These are phyloP conservation scores for Cuculus canorus DNA, from an alignment of 2,797 vertebrate genomes.

Conservation along the genomic window DNA sequence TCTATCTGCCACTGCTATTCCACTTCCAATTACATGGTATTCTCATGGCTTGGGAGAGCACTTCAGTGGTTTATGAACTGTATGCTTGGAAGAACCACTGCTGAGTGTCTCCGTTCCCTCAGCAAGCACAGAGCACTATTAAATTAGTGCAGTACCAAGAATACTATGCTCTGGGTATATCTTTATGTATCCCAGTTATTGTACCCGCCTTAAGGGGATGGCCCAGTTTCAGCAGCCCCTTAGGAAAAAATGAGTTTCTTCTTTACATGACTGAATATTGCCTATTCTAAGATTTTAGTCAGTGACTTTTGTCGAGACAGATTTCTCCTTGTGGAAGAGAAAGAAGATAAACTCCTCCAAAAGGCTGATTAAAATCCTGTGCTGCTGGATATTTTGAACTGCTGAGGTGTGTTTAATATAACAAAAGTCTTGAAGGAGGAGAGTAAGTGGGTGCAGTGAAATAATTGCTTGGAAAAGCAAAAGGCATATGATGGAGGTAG, in stretches of 20 bases:
- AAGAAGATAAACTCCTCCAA: not conserved
- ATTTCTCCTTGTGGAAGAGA: not conserved
- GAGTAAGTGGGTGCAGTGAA: not conserved
- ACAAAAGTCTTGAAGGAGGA: not conserved
- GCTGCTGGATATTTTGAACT: not conserved
- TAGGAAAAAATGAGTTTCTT: not conserved
- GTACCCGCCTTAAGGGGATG: not conserved
- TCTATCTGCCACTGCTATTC: not conserved
- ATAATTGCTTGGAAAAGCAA: not conserved
- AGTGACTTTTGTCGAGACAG: not conserved
- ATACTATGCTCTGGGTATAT: not conserved
- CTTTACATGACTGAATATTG: not conserved
- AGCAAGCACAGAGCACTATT: not conserved
- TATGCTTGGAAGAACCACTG: not conserved
- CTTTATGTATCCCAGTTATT: not conserved
- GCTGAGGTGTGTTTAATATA: not conserved
- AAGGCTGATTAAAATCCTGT: not conserved
- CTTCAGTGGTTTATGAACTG: not conserved
- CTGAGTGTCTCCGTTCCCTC: not conserved
- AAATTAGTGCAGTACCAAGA: not conserved
- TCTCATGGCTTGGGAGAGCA: not conserved
- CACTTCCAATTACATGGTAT: not conserved
- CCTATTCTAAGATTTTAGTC: not conserved
- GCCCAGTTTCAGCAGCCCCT: not conserved
- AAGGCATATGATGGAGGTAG: not conserved